Percentiles rank a stretch among this genome's conserved stretches.
Evolutionary conservation across 2,113 vertebrate genomes (phyloP).

Genomic region (Microcebus murinus): DNA sequence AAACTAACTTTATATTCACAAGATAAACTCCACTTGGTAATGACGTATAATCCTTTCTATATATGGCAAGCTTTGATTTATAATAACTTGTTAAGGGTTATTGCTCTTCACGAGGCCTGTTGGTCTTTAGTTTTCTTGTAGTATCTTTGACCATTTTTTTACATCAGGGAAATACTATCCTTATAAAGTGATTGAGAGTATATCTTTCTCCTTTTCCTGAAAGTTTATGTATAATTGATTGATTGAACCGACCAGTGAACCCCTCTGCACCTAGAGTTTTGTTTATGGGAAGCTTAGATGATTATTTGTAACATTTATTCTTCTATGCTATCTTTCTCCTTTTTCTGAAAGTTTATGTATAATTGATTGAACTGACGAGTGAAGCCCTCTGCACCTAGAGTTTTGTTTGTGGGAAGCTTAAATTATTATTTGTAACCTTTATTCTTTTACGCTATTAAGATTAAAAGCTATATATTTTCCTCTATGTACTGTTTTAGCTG

Average conservation of each 20-base stretch:
- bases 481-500: background rate
- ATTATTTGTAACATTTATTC: background rate
- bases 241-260: background rate
- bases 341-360: background rate
- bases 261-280: background rate
- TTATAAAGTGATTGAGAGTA: background rate
- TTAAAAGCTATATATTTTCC: background rate
- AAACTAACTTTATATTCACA: background rate
- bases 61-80: background rate
- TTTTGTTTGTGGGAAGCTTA: constrained; percentile 8
- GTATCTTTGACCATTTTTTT: background rate
- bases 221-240: background rate
- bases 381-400: background rate
- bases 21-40: background rate
- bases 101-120: background rate
- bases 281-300: background rate
- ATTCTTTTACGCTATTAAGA: background rate
- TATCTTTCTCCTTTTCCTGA: background rate
- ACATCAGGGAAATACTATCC: background rate
- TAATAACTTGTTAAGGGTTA: background rate
- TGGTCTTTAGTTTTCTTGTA: background rate
- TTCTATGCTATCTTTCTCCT: background rate
- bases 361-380: background rate
- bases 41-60: background rate
- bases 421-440: background rate